Evolutionary conservation across 64 coral and sea anemone species (phyloP).

Genomic region (Montipora sp.): DNA sequence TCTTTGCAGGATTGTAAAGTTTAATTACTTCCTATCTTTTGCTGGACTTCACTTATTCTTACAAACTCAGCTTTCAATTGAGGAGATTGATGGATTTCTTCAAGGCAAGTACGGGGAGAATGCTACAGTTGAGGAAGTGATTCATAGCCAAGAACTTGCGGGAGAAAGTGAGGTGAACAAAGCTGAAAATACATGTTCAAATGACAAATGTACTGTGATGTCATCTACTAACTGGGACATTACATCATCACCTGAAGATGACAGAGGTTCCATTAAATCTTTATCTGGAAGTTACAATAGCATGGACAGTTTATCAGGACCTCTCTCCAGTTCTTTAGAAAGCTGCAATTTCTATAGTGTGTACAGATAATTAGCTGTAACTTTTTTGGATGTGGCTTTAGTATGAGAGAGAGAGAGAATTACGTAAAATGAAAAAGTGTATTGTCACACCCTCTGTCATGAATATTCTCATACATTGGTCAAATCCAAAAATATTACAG

Average conservation of each 20-base stretch:
- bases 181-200: not conserved
- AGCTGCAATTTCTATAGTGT: conserved; percentile 36
- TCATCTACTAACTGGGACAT: conserved; percentile 43
- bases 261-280: conserved; percentile 16
- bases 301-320: not conserved
- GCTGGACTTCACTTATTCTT: conserved; percentile 96
- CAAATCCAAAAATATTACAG: no score
- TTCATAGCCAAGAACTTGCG: conserved; percentile 43
- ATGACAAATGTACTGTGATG: conserved; percentile 25
- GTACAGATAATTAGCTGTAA: not conserved
- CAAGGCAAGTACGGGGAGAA: conserved; percentile 87
- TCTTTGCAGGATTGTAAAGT: conserved; percentile 77
- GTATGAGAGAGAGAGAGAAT: no score
- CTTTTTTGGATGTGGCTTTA: no score
- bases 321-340: conserved; percentile 27
- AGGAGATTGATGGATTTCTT: conserved; percentile 92
- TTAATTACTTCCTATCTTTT: conserved; percentile 85
- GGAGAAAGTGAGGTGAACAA: conserved; percentile 50
- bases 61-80: conserved; percentile 86
- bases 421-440: no score
- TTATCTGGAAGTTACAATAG: conserved; percentile 25
- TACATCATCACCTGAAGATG: not conserved
- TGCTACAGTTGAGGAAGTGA: conserved; percentile 80
- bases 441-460: no score
- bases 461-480: no score